Evolutionary conservation across 2,113 vertebrate genomes (phyloP), one percentile per base, ranked within the genome.

Genomic region (Vireo altiloquus): DNA sequence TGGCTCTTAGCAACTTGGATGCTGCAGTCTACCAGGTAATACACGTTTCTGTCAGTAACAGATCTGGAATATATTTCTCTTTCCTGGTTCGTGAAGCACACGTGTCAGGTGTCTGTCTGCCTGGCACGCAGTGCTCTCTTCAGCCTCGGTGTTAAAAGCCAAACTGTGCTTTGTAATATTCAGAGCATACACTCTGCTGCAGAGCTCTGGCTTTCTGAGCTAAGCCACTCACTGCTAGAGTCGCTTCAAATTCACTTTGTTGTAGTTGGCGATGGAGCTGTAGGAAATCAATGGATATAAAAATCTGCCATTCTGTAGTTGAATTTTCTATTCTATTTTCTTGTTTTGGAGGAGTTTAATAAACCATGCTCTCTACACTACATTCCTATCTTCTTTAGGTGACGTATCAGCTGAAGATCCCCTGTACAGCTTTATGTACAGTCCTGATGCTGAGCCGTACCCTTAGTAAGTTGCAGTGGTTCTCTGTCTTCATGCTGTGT

Each of bases 321-420:
- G 50, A 78, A 60, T 50, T 84, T 33, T 40, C 25, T 53, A 2
- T 57, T 84, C 82, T 35, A 39, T 66, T 46, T 57, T 56, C 33
- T 61, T 35, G 7, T 35, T 76, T 60, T 11, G 64, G 89, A 63
- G 20, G 25, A 47, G 8, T 64, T 87, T 35, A 17, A 17, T 70
- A 74, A 94, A 33, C 31, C 65, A 13, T 44, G 13, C 68, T 30
- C 64, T 65, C 61, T 72, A 9, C 24, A 11, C 37, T 69, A 10
- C 63, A 10, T 82, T 69, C 44, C 46, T 57, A 54, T 49, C 65
- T 47, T 80, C 60, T 86, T 13, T 22, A 99, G 99, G 99, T 99
- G 95, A 99, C 99, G 0, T 99, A 99, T 92, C 99, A 99, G 94
- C 83, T 99, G 94, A 99, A 99, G 98, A 99, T 99, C 94, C 99